A percentile compares a stretch with the other conserved stretches of the same genome.
These are phyloP conservation scores for Seriola dumerili DNA, from an alignment of 2,113 vertebrate genomes.

Conservation along the genomic window DNA sequence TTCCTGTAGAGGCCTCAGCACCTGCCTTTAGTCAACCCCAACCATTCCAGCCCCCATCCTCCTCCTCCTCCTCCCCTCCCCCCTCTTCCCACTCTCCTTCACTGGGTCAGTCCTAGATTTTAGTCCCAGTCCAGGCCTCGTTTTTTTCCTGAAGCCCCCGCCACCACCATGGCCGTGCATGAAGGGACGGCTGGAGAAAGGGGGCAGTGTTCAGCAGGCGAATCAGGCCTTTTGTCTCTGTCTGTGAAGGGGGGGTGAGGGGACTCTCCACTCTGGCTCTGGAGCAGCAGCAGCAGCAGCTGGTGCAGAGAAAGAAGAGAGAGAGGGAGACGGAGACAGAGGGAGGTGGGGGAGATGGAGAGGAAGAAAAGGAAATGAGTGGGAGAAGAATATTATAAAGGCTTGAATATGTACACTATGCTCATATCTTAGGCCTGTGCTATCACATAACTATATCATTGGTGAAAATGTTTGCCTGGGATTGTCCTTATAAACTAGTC, in stretches of 20 bases:
- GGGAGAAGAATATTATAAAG: slow-evolving; percentile 19
- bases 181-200: slow-evolving; percentile 72
- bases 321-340: slow-evolving; percentile 55
- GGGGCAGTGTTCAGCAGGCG: slow-evolving; percentile 83
- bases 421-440: slow-evolving; percentile 26
- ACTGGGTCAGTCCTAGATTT: slow-evolving; percentile 75
- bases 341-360: slow-evolving; percentile 60
- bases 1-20: slow-evolving; percentile 80
- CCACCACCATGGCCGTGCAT: slow-evolving; percentile 55
- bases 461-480: background rate
- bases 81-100: slow-evolving; percentile 61
- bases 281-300: slow-evolving; percentile 76
- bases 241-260: slow-evolving; percentile 71
- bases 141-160: slow-evolving; percentile 65
- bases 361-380: slow-evolving; percentile 60
- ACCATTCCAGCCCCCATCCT: slow-evolving; percentile 62
- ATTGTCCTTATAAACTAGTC: background rate
- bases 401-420: slow-evolving; percentile 14
- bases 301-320: slow-evolving; percentile 76
- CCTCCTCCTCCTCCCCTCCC: slow-evolving; percentile 54
- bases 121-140: slow-evolving; percentile 74
- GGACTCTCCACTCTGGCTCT: slow-evolving; percentile 79
- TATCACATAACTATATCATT: background rate
- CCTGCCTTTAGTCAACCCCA: slow-evolving; percentile 76
- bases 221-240: slow-evolving; percentile 86